These are phyloP conservation scores for Malachius bipustulatus DNA, from an alignment of 2,888 invertebrate genomes.

Conservation along the genomic window DNA sequence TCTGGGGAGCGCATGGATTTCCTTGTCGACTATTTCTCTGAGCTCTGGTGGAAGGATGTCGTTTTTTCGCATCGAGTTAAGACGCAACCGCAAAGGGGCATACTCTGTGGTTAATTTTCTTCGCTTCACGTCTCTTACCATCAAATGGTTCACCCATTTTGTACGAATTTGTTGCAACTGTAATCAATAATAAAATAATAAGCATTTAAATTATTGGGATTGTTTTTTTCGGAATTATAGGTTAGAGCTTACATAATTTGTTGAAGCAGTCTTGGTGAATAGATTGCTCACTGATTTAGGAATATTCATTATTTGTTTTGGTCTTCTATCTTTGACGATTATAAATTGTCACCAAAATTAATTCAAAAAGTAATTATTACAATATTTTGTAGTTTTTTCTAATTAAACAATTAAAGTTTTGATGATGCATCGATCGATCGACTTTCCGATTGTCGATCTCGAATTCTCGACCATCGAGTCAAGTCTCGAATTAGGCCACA, in stretches of 20 bases:
- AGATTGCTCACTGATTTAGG: not conserved
- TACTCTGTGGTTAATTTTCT: slow-evolving; percentile 62
- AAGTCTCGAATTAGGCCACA: no score
- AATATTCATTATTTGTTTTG: slow-evolving; percentile 1
- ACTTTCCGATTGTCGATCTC: no score
- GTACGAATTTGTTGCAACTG: slow-evolving; percentile 61
- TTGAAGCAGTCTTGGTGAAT: no score
- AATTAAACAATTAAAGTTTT: no score
- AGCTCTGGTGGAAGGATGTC: slow-evolving; percentile 71
- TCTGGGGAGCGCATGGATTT: slow-evolving; percentile 63
- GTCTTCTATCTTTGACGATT: no score
- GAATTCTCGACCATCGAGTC: no score
- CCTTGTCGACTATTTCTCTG: slow-evolving; percentile 63
- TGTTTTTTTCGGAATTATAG: no score
- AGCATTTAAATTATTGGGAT: not conserved
- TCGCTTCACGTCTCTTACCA: slow-evolving; percentile 77
- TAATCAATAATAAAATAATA: slow-evolving; percentile 17
- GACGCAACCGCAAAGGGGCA: slow-evolving; percentile 63
- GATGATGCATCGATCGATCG: no score
- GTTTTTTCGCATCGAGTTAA: slow-evolving; percentile 75
- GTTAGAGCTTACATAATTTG: no score
- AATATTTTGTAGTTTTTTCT: no score
- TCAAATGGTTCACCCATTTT: slow-evolving; percentile 72
- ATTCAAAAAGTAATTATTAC: no score
- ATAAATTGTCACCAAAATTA: no score